Evolutionary conservation across 2,888 invertebrate genomes (phyloP).

Genomic region (Stomorhina lunata): DNA sequence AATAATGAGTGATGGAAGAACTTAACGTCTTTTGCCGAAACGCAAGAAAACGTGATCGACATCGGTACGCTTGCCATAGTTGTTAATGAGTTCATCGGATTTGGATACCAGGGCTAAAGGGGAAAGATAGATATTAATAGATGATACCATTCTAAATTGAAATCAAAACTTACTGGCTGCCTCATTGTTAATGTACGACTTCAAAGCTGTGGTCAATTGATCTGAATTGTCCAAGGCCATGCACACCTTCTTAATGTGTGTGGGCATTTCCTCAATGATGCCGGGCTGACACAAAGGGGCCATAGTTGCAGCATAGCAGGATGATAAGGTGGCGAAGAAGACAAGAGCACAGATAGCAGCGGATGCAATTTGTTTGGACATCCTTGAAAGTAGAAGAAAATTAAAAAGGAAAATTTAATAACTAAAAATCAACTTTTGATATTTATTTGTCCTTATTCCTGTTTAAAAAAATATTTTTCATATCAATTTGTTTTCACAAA

Average conservation of each 20-base stretch:
- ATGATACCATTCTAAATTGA: not conserved
- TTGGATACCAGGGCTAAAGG: slow-evolving; percentile 76
- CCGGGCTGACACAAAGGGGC: slow-evolving; percentile 83
- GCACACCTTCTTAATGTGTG: slow-evolving; percentile 82
- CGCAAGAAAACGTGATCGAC: slow-evolving; percentile 94
- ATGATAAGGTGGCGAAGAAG: slow-evolving; percentile 68
- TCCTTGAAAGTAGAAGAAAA: slow-evolving; percentile 59
- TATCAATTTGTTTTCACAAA: not conserved
- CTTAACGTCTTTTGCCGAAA: slow-evolving; percentile 90
- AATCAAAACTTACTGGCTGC: slow-evolving; percentile 75
- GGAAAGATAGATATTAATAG: not conserved
- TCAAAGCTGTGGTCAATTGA: slow-evolving; percentile 77
- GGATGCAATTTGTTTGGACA: slow-evolving; percentile 75
- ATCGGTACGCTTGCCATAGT: slow-evolving; percentile 91
- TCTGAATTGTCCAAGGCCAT: slow-evolving; percentile 80
- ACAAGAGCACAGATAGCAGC: slow-evolving; percentile 69
- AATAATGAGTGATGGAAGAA: not conserved
- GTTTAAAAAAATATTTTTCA: slow-evolving; percentile 8
- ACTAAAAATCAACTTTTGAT: too few species aligned
- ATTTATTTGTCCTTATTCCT: not conserved
- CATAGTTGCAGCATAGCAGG: slow-evolving; percentile 73
- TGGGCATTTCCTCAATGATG: slow-evolving; percentile 82
- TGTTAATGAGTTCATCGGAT: slow-evolving; percentile 76
- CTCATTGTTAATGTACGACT: slow-evolving; percentile 79
- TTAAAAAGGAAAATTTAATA: not conserved